These are phyloP conservation scores for Colletes latitarsis DNA, from an alignment of 1,140 invertebrate species.

Conservation along the genomic window DNA sequence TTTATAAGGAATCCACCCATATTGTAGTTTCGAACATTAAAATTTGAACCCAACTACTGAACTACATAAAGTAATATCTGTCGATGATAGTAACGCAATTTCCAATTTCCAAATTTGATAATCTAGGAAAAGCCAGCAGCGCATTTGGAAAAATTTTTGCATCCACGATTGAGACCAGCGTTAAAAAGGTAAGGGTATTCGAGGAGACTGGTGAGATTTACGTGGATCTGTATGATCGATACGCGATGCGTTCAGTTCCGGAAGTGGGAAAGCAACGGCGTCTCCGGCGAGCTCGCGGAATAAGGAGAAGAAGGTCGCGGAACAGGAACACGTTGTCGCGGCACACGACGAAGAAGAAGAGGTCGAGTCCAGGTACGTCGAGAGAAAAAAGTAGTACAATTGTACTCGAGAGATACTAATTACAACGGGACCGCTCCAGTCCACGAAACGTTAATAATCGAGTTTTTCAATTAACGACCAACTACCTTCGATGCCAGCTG, in stretches of 20 bases:
- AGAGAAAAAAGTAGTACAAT: slow-evolving; percentile 55
- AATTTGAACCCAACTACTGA: no score
- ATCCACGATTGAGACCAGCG: rapidly evolving
- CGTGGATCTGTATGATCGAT: background rate
- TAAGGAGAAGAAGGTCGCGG: slow-evolving; percentile 55
- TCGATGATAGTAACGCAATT: no score
- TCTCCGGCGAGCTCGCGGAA: slow-evolving; percentile 30
- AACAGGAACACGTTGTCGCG: slow-evolving; percentile 53
- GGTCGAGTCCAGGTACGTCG: slow-evolving; percentile 46
- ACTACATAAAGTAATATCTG: no score
- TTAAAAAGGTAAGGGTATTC: background rate
- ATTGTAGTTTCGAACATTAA: no score
- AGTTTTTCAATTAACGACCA: slow-evolving; percentile 21
- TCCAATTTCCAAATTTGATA: no score
- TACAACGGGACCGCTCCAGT: slow-evolving; percentile 27
- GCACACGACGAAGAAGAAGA: slow-evolving; percentile 36
- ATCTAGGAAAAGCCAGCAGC: slow-evolving; percentile 14
- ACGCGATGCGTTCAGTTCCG: slow-evolving; percentile 24
- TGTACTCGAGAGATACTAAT: slow-evolving; percentile 53
- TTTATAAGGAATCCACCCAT: no score
- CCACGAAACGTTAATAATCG: slow-evolving; percentile 22
- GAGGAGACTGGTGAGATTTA: background rate
- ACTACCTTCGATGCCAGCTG: background rate
- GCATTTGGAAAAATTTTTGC: background rate
- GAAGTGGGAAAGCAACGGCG: slow-evolving; percentile 39